Evolutionary conservation across 2,113 vertebrate species (phyloP), one percentile per base, ranked within the genome.

Genomic region (Hipposideros armiger): DNA sequence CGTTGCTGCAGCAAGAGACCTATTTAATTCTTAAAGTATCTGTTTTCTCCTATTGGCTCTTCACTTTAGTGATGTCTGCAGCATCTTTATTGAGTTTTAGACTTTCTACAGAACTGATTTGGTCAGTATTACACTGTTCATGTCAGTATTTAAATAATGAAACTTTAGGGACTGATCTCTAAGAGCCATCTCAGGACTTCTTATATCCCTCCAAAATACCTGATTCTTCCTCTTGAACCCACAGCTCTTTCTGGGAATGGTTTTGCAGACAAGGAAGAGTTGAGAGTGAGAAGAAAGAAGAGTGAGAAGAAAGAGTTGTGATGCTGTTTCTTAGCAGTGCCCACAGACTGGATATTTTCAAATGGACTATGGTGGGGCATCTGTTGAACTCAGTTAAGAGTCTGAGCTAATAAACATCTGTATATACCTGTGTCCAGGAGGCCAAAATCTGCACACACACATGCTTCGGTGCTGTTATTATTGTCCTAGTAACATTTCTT

Each of bases 71-170:
- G 8, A 92, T 74, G 4, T 50, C 47, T 92, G 67, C n/a, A 93
- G 91, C 73, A 28, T 72, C 30, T 52, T 94, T 13, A 91, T 40
- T 67, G 67, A 72, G 24, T 91, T 91, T 90, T 76, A 74, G 10
- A 80, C 45, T 83, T 85, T 40, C 24, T 14, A 64, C 11, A 96
- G 73, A 91, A 64, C 42, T 90, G 30, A 3, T n/a, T 85, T 95
- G 67, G 24, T 54, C 28, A 50, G n/a, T 60, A 84, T 76, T 87
- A 47, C 22, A 6, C 11, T 93, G 40, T 95, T 40, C 69, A 52
- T 40, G 32, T 85, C 7, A 69, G 32, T 76, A 90, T 90, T 76
- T 76, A 52, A 81, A 90, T 78, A 60, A 54, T 52, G 40, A 73
- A 91, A 45, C 1, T 24, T 70, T 36, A 16, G 1, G 50, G 30